These are phyloP conservation scores for Cyanistes caeruleus DNA, from an alignment of 2,113 vertebrate genomes.

Conservation along the genomic window DNA sequence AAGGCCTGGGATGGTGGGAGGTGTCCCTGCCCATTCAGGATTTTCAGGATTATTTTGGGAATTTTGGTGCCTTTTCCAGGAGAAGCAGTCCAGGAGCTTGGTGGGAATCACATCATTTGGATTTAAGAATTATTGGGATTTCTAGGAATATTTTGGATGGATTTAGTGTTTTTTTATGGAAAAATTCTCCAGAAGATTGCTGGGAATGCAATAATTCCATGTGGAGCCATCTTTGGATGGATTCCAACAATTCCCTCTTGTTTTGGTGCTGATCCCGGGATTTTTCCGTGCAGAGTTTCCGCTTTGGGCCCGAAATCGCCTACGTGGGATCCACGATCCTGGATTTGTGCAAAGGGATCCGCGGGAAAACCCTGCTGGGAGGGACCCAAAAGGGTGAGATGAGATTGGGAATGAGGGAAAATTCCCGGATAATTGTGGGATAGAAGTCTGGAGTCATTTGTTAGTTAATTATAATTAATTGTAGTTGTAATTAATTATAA, in stretches of 20 bases:
- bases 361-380: constrained; percentile 84
- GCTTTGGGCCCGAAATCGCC: constrained; percentile 92
- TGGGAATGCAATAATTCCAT: no score
- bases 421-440: no score
- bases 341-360: constrained; percentile 83
- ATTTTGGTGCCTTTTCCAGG: not conserved
- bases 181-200: not conserved
- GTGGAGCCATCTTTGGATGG: no score
- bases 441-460: no score
- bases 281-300: constrained; percentile 82
- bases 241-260: not conserved
- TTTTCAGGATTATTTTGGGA: not conserved
- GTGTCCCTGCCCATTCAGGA: no score
- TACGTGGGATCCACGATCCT: constrained; percentile 88
- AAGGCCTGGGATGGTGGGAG: not conserved
- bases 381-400: constrained; percentile 81
- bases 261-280: not conserved
- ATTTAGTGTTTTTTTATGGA: not conserved
- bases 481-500: no score
- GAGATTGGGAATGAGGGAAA: no score
- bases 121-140: not conserved
- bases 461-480: no score
- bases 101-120: not conserved
- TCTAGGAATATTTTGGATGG: no score
- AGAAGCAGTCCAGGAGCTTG: not conserved